Evolutionary conservation across 2,888 invertebrate genomes (phyloP).

Genomic region (Morpho helenor): DNA sequence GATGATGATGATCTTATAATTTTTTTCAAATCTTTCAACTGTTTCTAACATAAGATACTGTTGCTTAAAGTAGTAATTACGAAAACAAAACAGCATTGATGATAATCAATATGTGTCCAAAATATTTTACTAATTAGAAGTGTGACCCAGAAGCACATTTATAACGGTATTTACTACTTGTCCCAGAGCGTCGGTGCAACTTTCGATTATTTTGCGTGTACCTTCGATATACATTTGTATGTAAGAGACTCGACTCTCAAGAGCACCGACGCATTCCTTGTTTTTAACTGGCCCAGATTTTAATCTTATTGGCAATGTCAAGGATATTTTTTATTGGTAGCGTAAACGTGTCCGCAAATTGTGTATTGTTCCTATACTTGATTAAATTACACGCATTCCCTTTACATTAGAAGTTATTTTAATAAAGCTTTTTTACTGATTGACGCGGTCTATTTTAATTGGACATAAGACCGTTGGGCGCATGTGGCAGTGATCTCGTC

Average conservation of each 20-base stretch:
- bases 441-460: too few species aligned
- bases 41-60: too few species aligned
- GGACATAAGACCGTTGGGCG: too few species aligned
- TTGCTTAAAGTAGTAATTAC: too few species aligned
- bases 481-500: too few species aligned
- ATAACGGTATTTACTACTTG: slow-evolving; percentile 31
- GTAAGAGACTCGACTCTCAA: background rate
- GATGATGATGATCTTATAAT: too few species aligned
- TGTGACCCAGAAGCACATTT: slow-evolving; percentile 28
- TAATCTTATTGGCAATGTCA: slow-evolving; percentile 16
- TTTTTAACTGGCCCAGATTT: slow-evolving; percentile 16
- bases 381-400: background rate
- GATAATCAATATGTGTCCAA: too few species aligned
- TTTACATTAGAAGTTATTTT: too few species aligned
- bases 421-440: too few species aligned
- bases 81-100: too few species aligned
- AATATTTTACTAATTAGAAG: slow-evolving; percentile 6
- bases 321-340: slow-evolving; percentile 14
- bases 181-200: slow-evolving; percentile 24
- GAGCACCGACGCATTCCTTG: slow-evolving; percentile 7
- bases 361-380: background rate
- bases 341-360: background rate
- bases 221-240: slow-evolving; percentile 3
- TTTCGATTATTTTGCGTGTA: slow-evolving; percentile 29
- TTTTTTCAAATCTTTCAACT: too few species aligned